Percentiles rank a stretch among this genome's conserved stretches.
Conservation (phyloP, 2,797 vertebrate species). For the Lagocephalus sceleratus region DNA sequence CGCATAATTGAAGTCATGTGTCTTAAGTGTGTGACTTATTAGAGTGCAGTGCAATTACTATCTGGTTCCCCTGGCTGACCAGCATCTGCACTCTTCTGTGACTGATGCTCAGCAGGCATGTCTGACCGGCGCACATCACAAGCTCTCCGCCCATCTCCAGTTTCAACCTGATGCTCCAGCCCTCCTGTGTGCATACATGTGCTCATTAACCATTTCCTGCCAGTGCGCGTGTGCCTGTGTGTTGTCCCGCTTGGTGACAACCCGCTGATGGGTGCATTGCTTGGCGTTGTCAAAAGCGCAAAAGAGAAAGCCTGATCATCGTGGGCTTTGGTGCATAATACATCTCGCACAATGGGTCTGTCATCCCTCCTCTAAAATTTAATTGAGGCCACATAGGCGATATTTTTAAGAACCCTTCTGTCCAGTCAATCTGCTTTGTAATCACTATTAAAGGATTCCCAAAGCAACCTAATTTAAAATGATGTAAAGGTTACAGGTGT, state of each 20-base stretch:
- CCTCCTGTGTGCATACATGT: constrained; percentile 27
- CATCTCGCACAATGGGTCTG: constrained; percentile 44
- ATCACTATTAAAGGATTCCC: constrained; percentile 61
- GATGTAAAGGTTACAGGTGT: constrained; percentile 70
- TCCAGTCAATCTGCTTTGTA: constrained; percentile 60
- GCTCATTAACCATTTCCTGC: constrained; percentile 49
- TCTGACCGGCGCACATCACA: constrained; percentile 45
- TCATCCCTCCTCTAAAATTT: constrained; percentile 46
- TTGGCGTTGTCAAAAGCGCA: constrained; percentile 47
- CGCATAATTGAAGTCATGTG: constrained; percentile 63
- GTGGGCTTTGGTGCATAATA: constrained; percentile 31
- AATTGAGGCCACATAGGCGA: constrained; percentile 41
- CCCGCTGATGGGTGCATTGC: constrained; percentile 54
- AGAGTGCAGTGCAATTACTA: constrained; percentile 72
- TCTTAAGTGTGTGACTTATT: constrained; percentile 70
- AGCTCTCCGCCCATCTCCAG: constrained; percentile 35
- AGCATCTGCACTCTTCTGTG: constrained; percentile 49
- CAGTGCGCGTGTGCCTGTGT: constrained; percentile 42
- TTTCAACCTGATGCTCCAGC: constrained; percentile 39
- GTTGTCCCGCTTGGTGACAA: constrained; percentile 60
- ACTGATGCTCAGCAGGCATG: constrained; percentile 56
- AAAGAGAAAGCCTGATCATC: constrained; percentile 52
- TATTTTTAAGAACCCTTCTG: constrained; percentile 61
- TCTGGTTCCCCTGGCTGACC: constrained; percentile 59
- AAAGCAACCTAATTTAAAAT: constrained; percentile 57